Evolutionary conservation across 2,888 invertebrate species (phyloP), one percentile per base, ranked within the genome.

Genomic region (Nomada flava): DNA sequence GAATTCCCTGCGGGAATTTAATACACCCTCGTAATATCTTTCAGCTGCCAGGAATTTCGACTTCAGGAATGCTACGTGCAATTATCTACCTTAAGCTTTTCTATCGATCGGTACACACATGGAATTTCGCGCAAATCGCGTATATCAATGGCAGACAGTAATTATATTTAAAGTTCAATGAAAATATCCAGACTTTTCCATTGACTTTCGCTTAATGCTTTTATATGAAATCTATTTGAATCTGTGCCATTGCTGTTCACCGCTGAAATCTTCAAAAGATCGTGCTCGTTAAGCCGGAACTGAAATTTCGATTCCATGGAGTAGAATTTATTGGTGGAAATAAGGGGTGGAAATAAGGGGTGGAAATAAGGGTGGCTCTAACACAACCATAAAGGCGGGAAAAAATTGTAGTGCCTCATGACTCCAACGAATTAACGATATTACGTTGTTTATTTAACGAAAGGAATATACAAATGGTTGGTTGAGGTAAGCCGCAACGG

Each of bases 1-100:
- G 76, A 67, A 79, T 83, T 74, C 52, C 63, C 44, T 26, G n/a
- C 18, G 44, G 84, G 80, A 80, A 84, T 84, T 80, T 84, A 83
- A 83, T 84, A 84, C 84, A 67, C 52, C 42, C 75, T 50, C 36
- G 3, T n/a, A 72, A 13, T 62, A 69, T 67, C 76, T 59, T 77
- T 83, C 77, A 77, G 77, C 77, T 82, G 53, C 64, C 13, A 13
- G 11, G 60, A 47, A 65, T 73, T 57, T 74, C 47, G 2, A 57
- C 53, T 52, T 10, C 53, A 62, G 68, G 20, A 47, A 52, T 18
- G 50, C 13, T 20, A 26, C 63, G 62, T 68, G 1, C 44, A n/a
- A 13, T 9, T 29, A 3, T 3, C 55, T 11, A 71, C 65, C 47
- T 71, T 20, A 18, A 29, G 50, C 73, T 63, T 55, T 71, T 65